phyloP scores from a whole-genome alignment of 2,113 vertebrate species.

The Paramisgurnus dabryanus region DNA sequence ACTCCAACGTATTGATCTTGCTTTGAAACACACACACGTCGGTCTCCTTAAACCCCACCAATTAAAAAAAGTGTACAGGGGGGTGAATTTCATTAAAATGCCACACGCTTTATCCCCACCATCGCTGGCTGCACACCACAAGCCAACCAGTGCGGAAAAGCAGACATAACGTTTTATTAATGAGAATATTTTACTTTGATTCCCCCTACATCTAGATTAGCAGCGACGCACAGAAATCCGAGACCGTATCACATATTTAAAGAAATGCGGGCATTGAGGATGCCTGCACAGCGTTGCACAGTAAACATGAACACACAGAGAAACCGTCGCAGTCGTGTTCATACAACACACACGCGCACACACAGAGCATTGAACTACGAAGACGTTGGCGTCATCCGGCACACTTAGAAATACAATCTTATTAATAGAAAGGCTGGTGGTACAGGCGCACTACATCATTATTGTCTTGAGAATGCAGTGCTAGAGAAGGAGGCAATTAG shows the following conservation, averaged over 20 bases:
- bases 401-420: slow-evolving; percentile 73
- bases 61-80: slow-evolving; percentile 56
- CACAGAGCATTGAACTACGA: slow-evolving; percentile 56
- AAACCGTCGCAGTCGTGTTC: slow-evolving; percentile 57
- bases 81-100: slow-evolving; percentile 70
- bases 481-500: slow-evolving; percentile 78
- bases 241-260: slow-evolving; percentile 50
- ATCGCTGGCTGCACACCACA: background rate
- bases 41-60: slow-evolving; percentile 49
- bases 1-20: slow-evolving; percentile 51
- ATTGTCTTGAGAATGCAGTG: slow-evolving; percentile 74
- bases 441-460: slow-evolving; percentile 73
- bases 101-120: slow-evolving; percentile 4
- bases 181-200: slow-evolving; percentile 65
- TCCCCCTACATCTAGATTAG: slow-evolving; percentile 58
- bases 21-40: slow-evolving; percentile 64
- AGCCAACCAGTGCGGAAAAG: slow-evolving; percentile 58
- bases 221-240: slow-evolving; percentile 58
- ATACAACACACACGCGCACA: slow-evolving; percentile 19
- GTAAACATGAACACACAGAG: slow-evolving; percentile 58
- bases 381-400: slow-evolving; percentile 60
- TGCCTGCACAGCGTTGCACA: slow-evolving; percentile 56
- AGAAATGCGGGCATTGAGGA: slow-evolving; percentile 25
- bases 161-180: slow-evolving; percentile 65
- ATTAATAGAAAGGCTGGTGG: slow-evolving; percentile 72